phyloP scores from a whole-genome alignment of 2,113 vertebrate genomes.

The Oncorhynchus keta region DNA sequence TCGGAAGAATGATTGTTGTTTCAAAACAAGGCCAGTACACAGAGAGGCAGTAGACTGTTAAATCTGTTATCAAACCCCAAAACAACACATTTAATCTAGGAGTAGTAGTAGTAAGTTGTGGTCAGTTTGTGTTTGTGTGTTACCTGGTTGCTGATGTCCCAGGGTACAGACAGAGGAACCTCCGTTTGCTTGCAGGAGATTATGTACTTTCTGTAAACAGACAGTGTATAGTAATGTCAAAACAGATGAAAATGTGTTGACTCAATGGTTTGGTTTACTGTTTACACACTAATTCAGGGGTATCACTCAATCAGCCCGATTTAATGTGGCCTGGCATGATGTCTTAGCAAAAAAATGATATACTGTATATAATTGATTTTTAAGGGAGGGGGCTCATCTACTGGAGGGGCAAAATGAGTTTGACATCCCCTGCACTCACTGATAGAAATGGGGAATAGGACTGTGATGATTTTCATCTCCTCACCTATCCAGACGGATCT shows the following conservation, averaged over 20 bases:
- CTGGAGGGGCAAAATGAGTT: no score
- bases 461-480: constrained; percentile 5
- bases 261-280: no score
- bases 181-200: constrained; percentile 87
- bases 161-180: constrained; percentile 90
- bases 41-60: neutral
- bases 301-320: no score
- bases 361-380: no score
- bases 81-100: neutral
- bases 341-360: no score
- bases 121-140: neutral
- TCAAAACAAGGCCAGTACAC: constrained; percentile 2
- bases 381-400: no score
- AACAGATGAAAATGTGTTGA: no score
- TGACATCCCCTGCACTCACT: no score
- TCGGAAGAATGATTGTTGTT: neutral
- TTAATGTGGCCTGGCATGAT: no score
- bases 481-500: constrained; percentile 90
- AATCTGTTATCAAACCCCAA: neutral
- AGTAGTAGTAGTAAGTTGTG: no score
- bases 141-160: constrained; percentile 97
- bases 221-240: neutral
- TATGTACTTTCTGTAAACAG: constrained; percentile 85
- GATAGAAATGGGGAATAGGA: neutral
- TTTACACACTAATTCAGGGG: no score